Base-by-base conservation (phyloP, 2,797 vertebrate genomes). In the Notoglanidium macrostoma region DNA sequence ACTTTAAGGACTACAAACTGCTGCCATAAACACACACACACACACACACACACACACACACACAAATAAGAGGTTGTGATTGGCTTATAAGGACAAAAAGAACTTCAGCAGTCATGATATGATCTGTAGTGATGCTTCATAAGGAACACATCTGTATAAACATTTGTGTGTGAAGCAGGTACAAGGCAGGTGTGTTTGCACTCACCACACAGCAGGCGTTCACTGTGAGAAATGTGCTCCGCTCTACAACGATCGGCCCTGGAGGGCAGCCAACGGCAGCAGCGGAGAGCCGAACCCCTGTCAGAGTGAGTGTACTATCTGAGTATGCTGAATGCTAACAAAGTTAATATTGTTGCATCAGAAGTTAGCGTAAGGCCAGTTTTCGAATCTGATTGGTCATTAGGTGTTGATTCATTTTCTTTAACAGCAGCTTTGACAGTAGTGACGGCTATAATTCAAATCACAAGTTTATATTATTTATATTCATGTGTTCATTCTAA, bases 181-280 rank as follows among this genome's bases (percentile, higher is more conserved):
- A 91, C 95, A 94, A 0, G 96, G 95, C 46, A 94, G 93, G 91
- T 98, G 97, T 88, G 91, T 96, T 73, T 98, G 97, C 86, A 93
- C 94, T 87, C 97, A 98, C 92, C 95, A 97, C 94, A 97, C 97
- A 12, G 96, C 95, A 2, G 97, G 97, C 0, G 91, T 95, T 55
- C 97, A 97, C 93, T 98, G 97, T 88, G 97, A 97, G 92, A 96
- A 90, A 90, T 98, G 97, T 1, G 94, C 95, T 8, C 93, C 94
- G 0, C 93, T 98, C 49, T 97, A 97, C 93, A 97, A 97, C 0
- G 95, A 97, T 85, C 95, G 91, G 67, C 95, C 95, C 59, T 98
- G 97, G 97, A 96, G 94, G 82, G 95, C 97, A 0, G 97, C 96
- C 91, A 96, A 97, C 54, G 96, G 97, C 87, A 98, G 95, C 94